Evolutionary conservation across 1,140 invertebrate genomes (phyloP).

Genomic region (Anoplophora glabripennis): DNA sequence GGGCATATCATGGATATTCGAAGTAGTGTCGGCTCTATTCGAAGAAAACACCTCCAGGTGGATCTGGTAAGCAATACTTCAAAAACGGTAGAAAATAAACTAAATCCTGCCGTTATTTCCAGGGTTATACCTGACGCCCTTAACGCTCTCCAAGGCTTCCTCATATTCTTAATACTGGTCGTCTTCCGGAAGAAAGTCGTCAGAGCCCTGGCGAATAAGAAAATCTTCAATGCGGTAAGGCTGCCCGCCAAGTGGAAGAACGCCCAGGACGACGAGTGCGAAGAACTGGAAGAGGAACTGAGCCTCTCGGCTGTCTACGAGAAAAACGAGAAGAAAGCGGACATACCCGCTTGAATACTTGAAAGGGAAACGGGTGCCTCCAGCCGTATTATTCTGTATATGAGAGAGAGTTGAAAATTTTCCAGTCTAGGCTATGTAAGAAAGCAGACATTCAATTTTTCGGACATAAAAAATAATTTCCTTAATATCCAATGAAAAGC

Average conservation of each 20-base stretch:
- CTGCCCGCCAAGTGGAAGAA: slow-evolving; percentile 2
- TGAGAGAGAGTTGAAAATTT: no score
- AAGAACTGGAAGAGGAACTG: slow-evolving; percentile 5
- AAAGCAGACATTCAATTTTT: no score
- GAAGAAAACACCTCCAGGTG: slow-evolving; percentile 13
- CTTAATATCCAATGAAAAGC: no score
- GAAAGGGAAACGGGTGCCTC: no score
- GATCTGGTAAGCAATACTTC: slow-evolving; percentile 1
- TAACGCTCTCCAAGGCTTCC: slow-evolving; percentile 63
- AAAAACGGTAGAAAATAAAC: background rate
- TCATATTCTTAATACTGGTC: slow-evolving; percentile 64
- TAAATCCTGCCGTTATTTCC: slow-evolving; percentile 32
- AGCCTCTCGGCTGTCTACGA: no score
- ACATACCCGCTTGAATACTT: no score
- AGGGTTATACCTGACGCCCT: slow-evolving; percentile 63
- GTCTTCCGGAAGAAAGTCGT: slow-evolving; percentile 51
- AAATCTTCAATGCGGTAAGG: slow-evolving; percentile 1
- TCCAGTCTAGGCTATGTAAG: no score
- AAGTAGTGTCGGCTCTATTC: slow-evolving; percentile 54
- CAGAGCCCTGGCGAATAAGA: slow-evolving; percentile 47
- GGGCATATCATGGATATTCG: slow-evolving; percentile 73
- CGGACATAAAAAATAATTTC: no score
- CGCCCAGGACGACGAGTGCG: slow-evolving; percentile 6
- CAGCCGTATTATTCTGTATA: no score
- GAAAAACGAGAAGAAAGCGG: no score